Evolutionary conservation across 2,113 vertebrate species (phyloP), one percentile per base, ranked within the genome.

Genomic region (Taxidea taxus): DNA sequence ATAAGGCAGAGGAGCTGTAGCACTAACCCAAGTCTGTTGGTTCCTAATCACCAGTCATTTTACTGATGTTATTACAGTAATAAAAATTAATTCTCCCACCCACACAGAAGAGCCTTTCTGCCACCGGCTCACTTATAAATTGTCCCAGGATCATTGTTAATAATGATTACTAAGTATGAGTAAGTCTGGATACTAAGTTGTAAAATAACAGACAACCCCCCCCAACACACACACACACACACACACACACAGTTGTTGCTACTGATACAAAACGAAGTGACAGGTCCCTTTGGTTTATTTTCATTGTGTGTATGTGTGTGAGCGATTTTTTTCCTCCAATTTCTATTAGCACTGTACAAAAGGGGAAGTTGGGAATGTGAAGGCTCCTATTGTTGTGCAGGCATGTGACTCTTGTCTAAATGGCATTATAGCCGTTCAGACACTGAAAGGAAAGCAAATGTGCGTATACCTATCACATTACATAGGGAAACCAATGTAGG

Each of bases 401-500:
- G 85, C 96, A 88, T 92, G 85, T 96, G 96, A 98, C 77, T 95
- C 86, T 93, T 94, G 54, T 68, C 95, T 97, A 96, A 96, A 96
- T 92, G 94, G 54, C 90, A 96, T 95, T 95, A 72, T 92, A 93
- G 85, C 75, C 51, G 56, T 54, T 96, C 97, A 96, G 95, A 96
- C 74, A 21, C 6, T 95, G 97, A 97, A 96, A 91, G 96, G 95
- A 90, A 98, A 97, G 84, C 92, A 96, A 98, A 90, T 90, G 90
- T 81, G 86, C 29, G 74, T 96, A 39, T 44, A 88, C 58, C 96
- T 94, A 92, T 95, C 94, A 78, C 58, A 74, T 97, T 95, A 96
- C 92, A 90, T 97, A 97, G 89, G 78, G 68, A 97, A 97, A 98
- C 95, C 64, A 85, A 94, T 85, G 91, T 97, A 97, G 97, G 96